Evolutionary conservation across 2,797 vertebrate species (phyloP).

Genomic region (Centroberyx gerrardi): DNA sequence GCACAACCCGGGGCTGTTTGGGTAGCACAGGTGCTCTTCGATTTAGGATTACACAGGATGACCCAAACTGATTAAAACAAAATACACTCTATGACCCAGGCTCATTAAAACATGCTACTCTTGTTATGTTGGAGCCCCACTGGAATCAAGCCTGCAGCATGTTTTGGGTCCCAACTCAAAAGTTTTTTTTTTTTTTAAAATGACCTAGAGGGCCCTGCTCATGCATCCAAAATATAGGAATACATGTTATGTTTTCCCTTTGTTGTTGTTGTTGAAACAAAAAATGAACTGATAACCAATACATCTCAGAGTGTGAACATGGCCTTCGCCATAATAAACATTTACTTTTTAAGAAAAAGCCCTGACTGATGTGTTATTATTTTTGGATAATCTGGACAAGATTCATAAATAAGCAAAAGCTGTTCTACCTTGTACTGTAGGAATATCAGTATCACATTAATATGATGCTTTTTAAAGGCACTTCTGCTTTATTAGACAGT

Average conservation of each 20-base stretch:
- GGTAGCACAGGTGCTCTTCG: conserved; percentile 66
- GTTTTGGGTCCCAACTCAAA: neutral
- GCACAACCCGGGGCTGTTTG: conserved; percentile 89
- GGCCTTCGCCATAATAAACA: conserved; percentile 17
- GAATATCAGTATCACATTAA: neutral
- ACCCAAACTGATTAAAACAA: neutral
- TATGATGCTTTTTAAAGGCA: neutral
- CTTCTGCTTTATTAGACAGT: no score
- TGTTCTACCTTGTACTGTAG: neutral
- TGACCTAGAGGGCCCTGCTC: neutral
- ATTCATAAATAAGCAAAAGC: neutral
- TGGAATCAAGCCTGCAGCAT: neutral
- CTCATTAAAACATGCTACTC: neutral
- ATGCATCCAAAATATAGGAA: neutral
- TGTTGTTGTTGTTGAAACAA: neutral
- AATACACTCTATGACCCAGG: neutral
- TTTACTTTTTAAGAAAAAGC: neutral
- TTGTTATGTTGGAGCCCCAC: neutral
- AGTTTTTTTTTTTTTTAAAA: no score
- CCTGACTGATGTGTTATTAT: neutral
- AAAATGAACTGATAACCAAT: neutral
- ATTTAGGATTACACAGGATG: neutral
- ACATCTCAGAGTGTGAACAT: neutral
- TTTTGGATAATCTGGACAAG: neutral
- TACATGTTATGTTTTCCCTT: neutral